phyloP scores from a whole-genome alignment of 2,888 invertebrate genomes.

The Choristoneura rosaceana region DNA sequence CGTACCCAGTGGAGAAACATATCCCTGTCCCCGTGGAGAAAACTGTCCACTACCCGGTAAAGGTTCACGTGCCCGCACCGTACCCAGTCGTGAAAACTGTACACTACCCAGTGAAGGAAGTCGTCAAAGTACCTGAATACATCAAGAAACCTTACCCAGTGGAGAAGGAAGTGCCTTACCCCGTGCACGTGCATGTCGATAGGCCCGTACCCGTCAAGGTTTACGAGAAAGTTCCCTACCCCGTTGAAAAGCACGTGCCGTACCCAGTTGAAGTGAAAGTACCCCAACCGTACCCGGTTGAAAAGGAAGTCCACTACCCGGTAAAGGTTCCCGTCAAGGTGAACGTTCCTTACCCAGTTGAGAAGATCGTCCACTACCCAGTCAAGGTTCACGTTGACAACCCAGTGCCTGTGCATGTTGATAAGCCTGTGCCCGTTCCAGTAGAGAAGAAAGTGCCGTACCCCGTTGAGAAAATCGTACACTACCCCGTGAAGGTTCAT shows the following conservation, averaged over 20 bases:
- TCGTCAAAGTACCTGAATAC: conserved; percentile 88
- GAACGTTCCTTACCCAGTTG: conserved; percentile 90
- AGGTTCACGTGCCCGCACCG: conserved; percentile 89
- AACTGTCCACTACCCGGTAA: conserved; percentile 87
- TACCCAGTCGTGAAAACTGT: conserved; percentile 89
- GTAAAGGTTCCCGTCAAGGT: conserved; percentile 89
- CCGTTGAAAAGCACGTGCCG: conserved; percentile 87
- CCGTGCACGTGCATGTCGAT: conserved; percentile 85
- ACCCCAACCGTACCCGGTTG: conserved; percentile 90
- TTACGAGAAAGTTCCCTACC: conserved; percentile 87
- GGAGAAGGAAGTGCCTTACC: conserved; percentile 86
- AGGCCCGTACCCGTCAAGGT: conserved; percentile 88
- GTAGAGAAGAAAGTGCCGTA: conserved; percentile 91
- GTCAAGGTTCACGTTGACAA: conserved; percentile 89
- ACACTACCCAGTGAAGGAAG: conserved; percentile 88
- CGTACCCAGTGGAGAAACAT: conserved; percentile 90
- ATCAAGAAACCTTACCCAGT: conserved; percentile 89
- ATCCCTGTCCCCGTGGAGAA: conserved; percentile 89
- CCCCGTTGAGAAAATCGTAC: conserved; percentile 89
- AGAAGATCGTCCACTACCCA: conserved; percentile 89
- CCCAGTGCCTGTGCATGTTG: conserved; percentile 88
- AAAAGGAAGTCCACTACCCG: conserved; percentile 88
- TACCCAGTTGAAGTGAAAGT: conserved; percentile 88
- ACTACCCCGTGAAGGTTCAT: conserved; percentile 89
- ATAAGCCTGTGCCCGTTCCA: conserved; percentile 88